Base-by-base conservation (phyloP, 2,888 invertebrate genomes). In the Clepsis dumicolana region DNA sequence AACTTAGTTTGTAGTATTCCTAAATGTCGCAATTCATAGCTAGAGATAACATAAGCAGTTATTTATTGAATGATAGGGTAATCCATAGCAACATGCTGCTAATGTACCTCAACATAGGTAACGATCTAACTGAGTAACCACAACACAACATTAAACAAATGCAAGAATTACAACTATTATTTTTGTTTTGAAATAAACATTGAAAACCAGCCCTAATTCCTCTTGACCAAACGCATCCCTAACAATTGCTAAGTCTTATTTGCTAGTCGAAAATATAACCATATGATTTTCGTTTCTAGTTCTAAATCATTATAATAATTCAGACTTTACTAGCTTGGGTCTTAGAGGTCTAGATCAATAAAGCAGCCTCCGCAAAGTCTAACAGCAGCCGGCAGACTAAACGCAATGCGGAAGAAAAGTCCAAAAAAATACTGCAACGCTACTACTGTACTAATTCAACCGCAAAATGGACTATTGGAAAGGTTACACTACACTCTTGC, bases 371-470 rank as follows among this genome's bases (percentile, higher is more conserved):
- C 52, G 63, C 67, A 67, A 10, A 18, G 50, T 41, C 53, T 65
- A 25, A 35, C n/a, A 57, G 2, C 41, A 38, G 35, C n/a, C 12
- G n/a, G 27, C 52, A 57, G 29, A 35, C 21, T 25, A 1, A 63
- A 76, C 86, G 86, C 84, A 85, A 77, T 84, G 81, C 85, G 79
- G 83, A 75, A 72, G 63, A 73, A 52, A 25, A 25, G 4, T 2
- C 12, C 32, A 44, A 10, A 61, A 41, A 56, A 50, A 50, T 16
- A 64, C 10, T n/a, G n/a, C 12, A 53, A 14, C 25, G 2, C 38
- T 63, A 53, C 25, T 44, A 8, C 32, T n/a, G n/a, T n/a, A n/a
- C n/a, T 14, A 16, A 35, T 27, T 16, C 16, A 4, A n/a, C 24
- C 50, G 24, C 50, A 21, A 50, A 50, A 8, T 24, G 14, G n/a